These are phyloP conservation scores for Drosophila hamatofila DNA, from an alignment of 2,888 invertebrate genomes.

Conservation along the genomic window DNA sequence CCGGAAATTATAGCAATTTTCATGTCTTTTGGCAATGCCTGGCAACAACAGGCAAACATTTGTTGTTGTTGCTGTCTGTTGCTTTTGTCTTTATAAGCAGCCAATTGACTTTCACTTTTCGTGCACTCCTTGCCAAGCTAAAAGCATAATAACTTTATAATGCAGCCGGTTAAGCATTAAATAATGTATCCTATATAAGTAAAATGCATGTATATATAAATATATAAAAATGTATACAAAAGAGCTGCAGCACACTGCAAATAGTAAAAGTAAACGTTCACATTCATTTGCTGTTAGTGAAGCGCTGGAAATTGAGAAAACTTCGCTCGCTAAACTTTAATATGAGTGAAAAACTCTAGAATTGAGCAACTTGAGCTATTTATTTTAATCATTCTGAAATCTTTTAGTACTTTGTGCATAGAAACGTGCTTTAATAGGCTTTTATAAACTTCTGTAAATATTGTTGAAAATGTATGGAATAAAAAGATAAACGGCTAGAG, in stretches of 20 bases:
- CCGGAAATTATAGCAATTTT: slow-evolving; percentile 76
- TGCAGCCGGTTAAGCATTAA: slow-evolving; percentile 6
- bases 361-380: neutral
- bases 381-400: neutral
- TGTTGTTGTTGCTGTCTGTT: slow-evolving; percentile 11
- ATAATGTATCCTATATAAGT: slow-evolving; percentile 6
- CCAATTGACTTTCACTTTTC: slow-evolving; percentile 56
- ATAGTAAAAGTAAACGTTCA: neutral
- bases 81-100: slow-evolving; percentile 17
- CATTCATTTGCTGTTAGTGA: neutral
- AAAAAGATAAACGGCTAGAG: neutral
- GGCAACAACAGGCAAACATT: slow-evolving; percentile 38
- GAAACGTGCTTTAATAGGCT: neutral
- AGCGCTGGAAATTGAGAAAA: too few species aligned
- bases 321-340: neutral
- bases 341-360: neutral
- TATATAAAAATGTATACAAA: neutral
- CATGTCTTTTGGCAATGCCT: slow-evolving; percentile 56
- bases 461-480: neutral
- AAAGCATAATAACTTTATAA: slow-evolving; percentile 26
- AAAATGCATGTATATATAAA: neutral
- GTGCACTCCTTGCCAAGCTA: slow-evolving; percentile 17
- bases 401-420: neutral
- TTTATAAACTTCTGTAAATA: neutral
- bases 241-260: neutral